These are phyloP conservation scores for Pristionchus arcanus DNA, from an alignment of 2,888 invertebrate genomes.

Conservation along the genomic window DNA sequence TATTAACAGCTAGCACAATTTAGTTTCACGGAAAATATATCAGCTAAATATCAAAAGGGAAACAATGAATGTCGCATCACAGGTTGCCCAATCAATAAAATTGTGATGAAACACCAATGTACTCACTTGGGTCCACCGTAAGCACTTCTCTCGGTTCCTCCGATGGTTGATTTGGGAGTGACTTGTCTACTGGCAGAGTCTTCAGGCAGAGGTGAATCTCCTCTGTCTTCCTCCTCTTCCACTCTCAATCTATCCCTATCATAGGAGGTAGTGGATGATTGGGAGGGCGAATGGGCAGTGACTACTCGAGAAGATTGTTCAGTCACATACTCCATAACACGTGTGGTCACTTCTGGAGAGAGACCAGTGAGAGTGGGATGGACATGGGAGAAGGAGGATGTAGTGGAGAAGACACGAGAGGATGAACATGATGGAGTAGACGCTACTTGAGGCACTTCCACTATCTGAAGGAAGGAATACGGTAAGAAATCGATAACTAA, in stretches of 20 bases:
- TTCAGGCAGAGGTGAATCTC: conserved; percentile 33
- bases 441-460: background rate
- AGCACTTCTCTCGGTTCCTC: conserved; percentile 15
- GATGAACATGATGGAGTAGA: background rate
- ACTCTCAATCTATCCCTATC: conserved; percentile 33
- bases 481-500: background rate
- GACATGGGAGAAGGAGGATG: background rate
- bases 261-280: conserved; percentile 21
- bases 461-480: background rate
- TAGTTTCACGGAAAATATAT: no score
- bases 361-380: background rate
- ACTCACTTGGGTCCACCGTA: conserved; percentile 18
- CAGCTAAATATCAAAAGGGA: no score
- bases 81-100: background rate
- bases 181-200: conserved; percentile 41
- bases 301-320: background rate
- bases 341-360: conserved; percentile 30
- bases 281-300: conserved; percentile 35
- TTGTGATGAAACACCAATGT: background rate
- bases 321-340: conserved; percentile 48
- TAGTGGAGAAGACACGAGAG: background rate
- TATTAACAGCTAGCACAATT: no score
- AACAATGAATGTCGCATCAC: no score
- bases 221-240: conserved; percentile 28
- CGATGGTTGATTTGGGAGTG: background rate